Evolutionary conservation across 2,888 invertebrate genomes (phyloP), one percentile per base, ranked within the genome.

Genomic region (Drosophila conformis): DNA sequence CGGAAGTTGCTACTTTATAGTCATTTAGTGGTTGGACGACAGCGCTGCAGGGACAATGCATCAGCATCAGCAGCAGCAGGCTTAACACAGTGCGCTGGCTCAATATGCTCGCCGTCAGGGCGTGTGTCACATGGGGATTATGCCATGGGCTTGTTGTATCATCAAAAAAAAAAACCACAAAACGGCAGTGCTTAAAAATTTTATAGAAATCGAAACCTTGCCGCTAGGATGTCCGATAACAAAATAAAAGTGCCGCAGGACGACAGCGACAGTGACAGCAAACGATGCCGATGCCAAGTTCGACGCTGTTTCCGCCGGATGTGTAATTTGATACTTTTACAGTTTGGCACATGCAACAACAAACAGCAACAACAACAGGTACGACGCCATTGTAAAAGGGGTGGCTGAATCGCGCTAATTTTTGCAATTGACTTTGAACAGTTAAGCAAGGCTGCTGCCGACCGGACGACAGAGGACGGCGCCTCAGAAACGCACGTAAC

Each of bases 1-100:
- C 91, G 91, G 92, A 91, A 91, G 91, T 90, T 87, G 83, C 90
- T 90, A 87, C 89, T 91, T 91, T 91, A 91, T 89, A 91, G 90
- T 90, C 91, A 91, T 91, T 91, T 91, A 91, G 91, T 91, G 91
- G 92, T 91, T 91, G 91, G 84, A 78, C 87, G 73, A 74, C 66
- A 70, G 59, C 58, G 54, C 29, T 58, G 46, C 65, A 73, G 86
- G 82, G 82, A 85, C 83, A 80, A 87, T 79, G 85, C 82, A 75
- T 66, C 71, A 66, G n/a, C 10, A 53, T 58, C 65, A 31, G 1
- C 51, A 66, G 13, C 51, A 33, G 1, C 35, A 54, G 67, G 60
- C 73, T 81, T 86, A 82, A 52, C 58, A 53, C 57, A 51, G 62
- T 42, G 29, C 21, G 35, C 29, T 11, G 51, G 38, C 49, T 38